Evolutionary conservation across 2,113 vertebrate genomes (phyloP).

Genomic region (Syngnathoides biaculeatus): DNA sequence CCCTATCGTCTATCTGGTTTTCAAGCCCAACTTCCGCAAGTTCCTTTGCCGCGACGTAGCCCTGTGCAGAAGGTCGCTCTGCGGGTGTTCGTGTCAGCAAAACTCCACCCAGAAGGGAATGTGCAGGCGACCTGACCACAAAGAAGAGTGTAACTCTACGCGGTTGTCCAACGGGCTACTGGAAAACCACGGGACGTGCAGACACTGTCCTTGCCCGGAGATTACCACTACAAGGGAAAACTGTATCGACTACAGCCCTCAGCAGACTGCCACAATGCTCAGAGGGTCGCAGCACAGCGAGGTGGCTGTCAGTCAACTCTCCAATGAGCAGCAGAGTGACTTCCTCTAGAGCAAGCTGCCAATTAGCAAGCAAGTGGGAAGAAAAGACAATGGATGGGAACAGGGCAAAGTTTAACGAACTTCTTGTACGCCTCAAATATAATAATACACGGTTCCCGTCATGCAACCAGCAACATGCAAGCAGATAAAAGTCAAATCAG

Average conservation of each 20-base stretch:
- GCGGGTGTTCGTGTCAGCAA: slow-evolving; percentile 39
- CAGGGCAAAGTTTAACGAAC: slow-evolving; percentile 1
- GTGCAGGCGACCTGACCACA: slow-evolving; percentile 39
- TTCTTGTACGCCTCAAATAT: slow-evolving; percentile 56
- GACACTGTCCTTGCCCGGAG: slow-evolving; percentile 61
- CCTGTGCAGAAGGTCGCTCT: slow-evolving; percentile 54
- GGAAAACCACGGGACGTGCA: slow-evolving; percentile 61
- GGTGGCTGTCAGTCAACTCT: slow-evolving; percentile 70
- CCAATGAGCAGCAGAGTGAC: slow-evolving; percentile 71
- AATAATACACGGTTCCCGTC: slow-evolving; percentile 33
- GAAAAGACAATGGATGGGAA: neutral
- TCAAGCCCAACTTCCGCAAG: slow-evolving; percentile 81
- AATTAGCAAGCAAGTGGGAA: neutral
- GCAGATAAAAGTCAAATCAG: slow-evolving; percentile 22
- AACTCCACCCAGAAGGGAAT: slow-evolving; percentile 38
- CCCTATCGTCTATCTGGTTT: slow-evolving; percentile 76
- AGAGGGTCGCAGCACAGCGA: slow-evolving; percentile 57
- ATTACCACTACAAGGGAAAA: slow-evolving; percentile 12
- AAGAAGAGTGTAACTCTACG: slow-evolving; percentile 60
- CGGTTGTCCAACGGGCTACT: slow-evolving; percentile 65
- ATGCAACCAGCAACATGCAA: slow-evolving; percentile 32
- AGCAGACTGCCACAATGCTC: slow-evolving; percentile 63
- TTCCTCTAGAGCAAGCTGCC: slow-evolving; percentile 57
- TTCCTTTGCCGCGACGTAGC: slow-evolving; percentile 63
- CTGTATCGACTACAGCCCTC: slow-evolving; percentile 43